Evolutionary conservation across 1,140 invertebrate species (phyloP), one percentile per base, ranked within the genome.

Genomic region (Heliconius congener): DNA sequence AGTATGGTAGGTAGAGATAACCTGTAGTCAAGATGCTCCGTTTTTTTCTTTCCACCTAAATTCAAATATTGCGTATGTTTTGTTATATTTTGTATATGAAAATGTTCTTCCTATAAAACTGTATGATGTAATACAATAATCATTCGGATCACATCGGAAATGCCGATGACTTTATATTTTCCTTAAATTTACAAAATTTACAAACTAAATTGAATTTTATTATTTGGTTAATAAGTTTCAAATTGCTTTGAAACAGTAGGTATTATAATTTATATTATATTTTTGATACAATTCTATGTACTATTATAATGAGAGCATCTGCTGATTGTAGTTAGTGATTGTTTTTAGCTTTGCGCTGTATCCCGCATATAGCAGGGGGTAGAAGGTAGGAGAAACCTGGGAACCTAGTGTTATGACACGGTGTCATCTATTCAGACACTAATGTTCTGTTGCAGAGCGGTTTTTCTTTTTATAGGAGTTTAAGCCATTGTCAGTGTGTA

Each of bases 71-170:
- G 42, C 13, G 16, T 46, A 46, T 46, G 42, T 16, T 16, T 46
- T 46, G 42, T 55, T 55, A 52, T 30, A 57, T 75, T 75, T 55
- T 34, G 46, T 60, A 23, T 23, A 60, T 60, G 9, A n/a, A 23
- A 23, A 71, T 18, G 8, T 37, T 71, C 27, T 46, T 46, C 42
- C 42, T 46, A 16, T 72, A 72, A 39, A n/a, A 72, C 37, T 37
- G 66, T 71, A 66, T 81, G 79, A 77, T 81, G 79, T 77, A 81
- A 81, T 71, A 81, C 5, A 27, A 27, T 73, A 76, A 74, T 77
- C 71, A 77, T 77, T 81, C 57, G 27, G 30, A 77, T 72, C 57
- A 72, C 76, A 57, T 46, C 79, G 79, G 79, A 81, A 77, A 81
- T 81, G 72, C 75, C 72, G 37, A 42, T 42, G 57, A 42, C 80